phyloP scores from a whole-genome alignment of 2,888 invertebrate genomes.

The Napeogenes sylphis region DNA sequence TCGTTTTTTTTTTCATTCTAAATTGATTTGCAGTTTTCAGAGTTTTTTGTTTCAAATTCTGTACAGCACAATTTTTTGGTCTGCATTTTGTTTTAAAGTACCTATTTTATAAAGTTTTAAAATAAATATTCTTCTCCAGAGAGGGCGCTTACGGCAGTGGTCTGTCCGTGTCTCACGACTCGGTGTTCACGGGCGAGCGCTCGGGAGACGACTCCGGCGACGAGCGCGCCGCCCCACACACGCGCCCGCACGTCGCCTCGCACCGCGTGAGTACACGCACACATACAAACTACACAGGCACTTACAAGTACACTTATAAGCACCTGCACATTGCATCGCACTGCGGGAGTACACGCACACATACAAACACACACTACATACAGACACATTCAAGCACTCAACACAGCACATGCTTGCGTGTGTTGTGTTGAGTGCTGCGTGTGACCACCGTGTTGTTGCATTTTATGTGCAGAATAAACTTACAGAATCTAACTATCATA shows the following conservation, averaged over 20 bases:
- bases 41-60: too few relatives aligned
- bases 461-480: too few relatives aligned
- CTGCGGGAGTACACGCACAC: background rate
- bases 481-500: too few relatives aligned
- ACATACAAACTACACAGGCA: background rate
- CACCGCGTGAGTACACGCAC: conserved; percentile 58
- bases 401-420: background rate
- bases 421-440: too few relatives aligned
- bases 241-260: conserved; percentile 41
- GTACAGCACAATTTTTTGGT: too few relatives aligned
- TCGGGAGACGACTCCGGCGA: conserved; percentile 77
- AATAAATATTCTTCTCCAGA: conserved; percentile 39
- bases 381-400: background rate
- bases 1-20: too few relatives aligned
- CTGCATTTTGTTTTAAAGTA: too few relatives aligned
- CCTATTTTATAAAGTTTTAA: too few relatives aligned
- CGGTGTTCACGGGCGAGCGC: conserved; percentile 90
- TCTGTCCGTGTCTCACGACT: conserved; percentile 93
- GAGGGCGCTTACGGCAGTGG: conserved; percentile 76
- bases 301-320: background rate
- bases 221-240: conserved; percentile 49
- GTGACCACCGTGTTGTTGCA: too few relatives aligned
- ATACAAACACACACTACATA: background rate
- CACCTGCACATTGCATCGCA: background rate
- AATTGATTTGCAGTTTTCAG: too few relatives aligned